Conservation (phyloP, 2,888 invertebrate genomes). For the Eueremaeus valkanovi region DNA sequence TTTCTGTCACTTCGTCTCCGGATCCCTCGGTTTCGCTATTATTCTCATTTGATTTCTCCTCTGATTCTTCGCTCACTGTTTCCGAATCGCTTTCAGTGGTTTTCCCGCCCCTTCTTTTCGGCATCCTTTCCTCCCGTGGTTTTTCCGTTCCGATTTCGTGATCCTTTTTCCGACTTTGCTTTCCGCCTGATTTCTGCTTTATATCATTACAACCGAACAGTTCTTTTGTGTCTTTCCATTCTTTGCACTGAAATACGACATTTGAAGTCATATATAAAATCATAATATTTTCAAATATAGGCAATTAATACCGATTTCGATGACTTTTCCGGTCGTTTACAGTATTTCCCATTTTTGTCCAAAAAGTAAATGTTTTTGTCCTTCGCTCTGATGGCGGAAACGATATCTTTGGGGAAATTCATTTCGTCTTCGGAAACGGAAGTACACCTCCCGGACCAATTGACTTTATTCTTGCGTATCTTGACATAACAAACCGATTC, state of each 20-base stretch:
- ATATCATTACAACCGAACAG: conserved; percentile 7
- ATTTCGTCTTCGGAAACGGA: background rate
- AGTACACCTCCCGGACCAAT: background rate
- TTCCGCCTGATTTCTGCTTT: background rate
- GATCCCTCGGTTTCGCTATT: too few species aligned
- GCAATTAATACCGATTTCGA: background rate
- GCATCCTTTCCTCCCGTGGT: too few species aligned
- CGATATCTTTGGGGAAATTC: conserved; percentile 10
- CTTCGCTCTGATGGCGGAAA: background rate
- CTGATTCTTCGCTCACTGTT: too few species aligned
- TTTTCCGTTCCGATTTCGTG: background rate
- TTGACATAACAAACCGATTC: background rate
- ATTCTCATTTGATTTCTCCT: too few species aligned
- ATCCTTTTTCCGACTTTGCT: background rate
- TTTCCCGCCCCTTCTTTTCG: too few species aligned
- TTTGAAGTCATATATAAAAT: background rate
- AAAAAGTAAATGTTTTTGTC: background rate
- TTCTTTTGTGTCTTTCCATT: conserved; percentile 1
- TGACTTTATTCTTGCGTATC: background rate
- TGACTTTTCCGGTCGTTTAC: background rate
- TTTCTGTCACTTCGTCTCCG: too few species aligned
- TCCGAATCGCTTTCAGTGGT: too few species aligned
- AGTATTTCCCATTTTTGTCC: background rate
- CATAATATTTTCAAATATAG: background rate
- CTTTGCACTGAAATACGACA: background rate